A percentile compares a stretch with the other conserved stretches of the same genome.
phyloP scores from a whole-genome alignment of 2,797 vertebrate species.

The Nasua narica region DNA sequence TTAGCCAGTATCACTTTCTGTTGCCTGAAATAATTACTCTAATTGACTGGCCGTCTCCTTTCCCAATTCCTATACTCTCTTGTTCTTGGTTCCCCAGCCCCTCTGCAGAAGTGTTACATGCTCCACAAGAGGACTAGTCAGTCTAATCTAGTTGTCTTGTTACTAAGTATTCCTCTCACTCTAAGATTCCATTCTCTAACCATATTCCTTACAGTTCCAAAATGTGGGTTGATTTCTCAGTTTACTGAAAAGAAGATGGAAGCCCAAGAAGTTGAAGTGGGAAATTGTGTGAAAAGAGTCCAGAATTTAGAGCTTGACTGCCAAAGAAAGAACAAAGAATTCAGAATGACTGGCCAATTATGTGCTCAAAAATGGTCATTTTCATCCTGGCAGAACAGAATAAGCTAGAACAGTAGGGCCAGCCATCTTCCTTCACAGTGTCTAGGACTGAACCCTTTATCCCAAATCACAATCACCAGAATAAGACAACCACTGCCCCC shows the following conservation, averaged over 20 bases:
- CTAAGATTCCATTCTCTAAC: neutral
- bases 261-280: neutral
- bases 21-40: neutral
- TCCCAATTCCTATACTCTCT: neutral
- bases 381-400: neutral
- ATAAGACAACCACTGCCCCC: neutral
- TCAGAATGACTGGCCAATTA: neutral
- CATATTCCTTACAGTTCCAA: neutral
- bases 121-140: neutral
- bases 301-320: neutral
- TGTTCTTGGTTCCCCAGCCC: neutral
- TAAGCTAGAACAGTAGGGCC: neutral
- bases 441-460: neutral
- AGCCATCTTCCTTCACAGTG: neutral
- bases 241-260: neutral
- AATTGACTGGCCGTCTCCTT: neutral
- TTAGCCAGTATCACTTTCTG: neutral
- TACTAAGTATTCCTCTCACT: neutral
- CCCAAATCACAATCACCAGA: neutral
- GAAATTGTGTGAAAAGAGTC: neutral
- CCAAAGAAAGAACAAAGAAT: neutral
- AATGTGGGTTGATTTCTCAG: neutral
- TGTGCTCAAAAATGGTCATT: neutral
- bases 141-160: neutral
- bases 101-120: neutral